Conservation (phyloP, 1,140 invertebrate species). For the Asobara japonica region DNA sequence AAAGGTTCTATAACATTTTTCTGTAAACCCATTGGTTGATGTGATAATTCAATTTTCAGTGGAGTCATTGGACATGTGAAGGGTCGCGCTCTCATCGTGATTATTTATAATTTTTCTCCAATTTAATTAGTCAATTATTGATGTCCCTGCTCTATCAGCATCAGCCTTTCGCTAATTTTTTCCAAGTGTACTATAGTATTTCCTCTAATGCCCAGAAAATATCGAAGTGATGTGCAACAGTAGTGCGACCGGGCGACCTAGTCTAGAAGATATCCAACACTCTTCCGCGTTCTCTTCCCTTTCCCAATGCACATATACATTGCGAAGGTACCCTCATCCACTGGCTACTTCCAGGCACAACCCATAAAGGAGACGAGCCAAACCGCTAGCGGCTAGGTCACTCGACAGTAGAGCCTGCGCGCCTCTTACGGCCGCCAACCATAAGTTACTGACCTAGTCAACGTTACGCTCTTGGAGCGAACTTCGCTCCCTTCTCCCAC, state of each 20-base stretch:
- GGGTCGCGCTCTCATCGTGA: no score
- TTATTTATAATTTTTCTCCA: no score
- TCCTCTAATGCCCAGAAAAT: neutral
- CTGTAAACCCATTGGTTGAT: no score
- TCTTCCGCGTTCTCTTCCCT: constrained; percentile 66
- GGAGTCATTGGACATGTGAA: no score
- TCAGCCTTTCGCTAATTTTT: no score
- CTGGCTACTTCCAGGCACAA: constrained; percentile 37
- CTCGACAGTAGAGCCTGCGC: constrained; percentile 33
- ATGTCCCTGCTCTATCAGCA: no score
- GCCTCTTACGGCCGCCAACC: constrained; percentile 38
- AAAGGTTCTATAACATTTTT: no score
- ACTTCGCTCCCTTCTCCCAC: constrained; percentile 1
- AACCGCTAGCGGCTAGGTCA: constrained; percentile 55
- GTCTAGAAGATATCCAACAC: constrained; percentile 62
- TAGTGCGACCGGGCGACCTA: constrained; percentile 64
- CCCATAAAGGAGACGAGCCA: constrained; percentile 33
- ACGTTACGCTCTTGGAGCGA: constrained; percentile 32
- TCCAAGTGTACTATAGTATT: neutral
- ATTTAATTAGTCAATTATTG: no score
- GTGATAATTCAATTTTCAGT: no score
- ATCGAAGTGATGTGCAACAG: constrained; percentile 51
- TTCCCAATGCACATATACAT: constrained; percentile 47
- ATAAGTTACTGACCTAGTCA: constrained; percentile 57
- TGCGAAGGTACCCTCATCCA: constrained; percentile 29